Conservation (phyloP, 1,140 invertebrate genomes). For the Patella vulgata region DNA sequence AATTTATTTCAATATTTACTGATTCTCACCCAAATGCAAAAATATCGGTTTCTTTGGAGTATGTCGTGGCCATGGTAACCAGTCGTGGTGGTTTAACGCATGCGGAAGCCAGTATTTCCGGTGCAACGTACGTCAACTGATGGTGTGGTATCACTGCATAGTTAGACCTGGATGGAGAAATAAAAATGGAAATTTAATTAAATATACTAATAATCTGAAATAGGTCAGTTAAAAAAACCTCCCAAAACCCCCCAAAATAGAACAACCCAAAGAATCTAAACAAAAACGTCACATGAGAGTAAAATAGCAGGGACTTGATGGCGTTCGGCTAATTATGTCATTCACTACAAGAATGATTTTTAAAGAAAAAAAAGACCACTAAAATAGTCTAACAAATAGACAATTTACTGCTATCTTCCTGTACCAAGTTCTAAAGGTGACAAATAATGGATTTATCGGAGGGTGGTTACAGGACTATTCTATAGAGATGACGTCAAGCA, state of each 20-base stretch:
- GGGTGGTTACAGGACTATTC: too few relatives aligned
- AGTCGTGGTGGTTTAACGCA: slow-evolving; percentile 55
- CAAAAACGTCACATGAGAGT: neutral
- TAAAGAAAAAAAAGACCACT: too few relatives aligned
- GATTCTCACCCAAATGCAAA: slow-evolving; percentile 68
- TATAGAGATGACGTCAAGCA: too few relatives aligned
- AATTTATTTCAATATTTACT: too few relatives aligned
- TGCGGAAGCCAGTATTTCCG: slow-evolving; percentile 63
- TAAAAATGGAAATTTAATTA: neutral
- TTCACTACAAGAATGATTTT: too few relatives aligned
- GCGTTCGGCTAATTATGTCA: too few relatives aligned
- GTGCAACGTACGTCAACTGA: slow-evolving; percentile 65
- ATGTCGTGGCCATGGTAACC: slow-evolving; percentile 28
- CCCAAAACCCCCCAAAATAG: neutral
- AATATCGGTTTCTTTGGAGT: slow-evolving; percentile 60
- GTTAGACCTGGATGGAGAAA: slow-evolving; percentile 45
- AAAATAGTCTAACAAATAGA: too few relatives aligned
- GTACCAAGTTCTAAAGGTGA: too few relatives aligned
- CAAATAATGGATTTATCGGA: too few relatives aligned
- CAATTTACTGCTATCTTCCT: too few relatives aligned
- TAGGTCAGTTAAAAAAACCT: neutral
- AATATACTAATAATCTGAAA: neutral
- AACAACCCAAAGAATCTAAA: neutral
- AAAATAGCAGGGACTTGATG: neutral
- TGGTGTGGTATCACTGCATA: slow-evolving; percentile 62